phyloP scores from a whole-genome alignment of 2,113 vertebrate genomes.

The Pteropus alecto region DNA sequence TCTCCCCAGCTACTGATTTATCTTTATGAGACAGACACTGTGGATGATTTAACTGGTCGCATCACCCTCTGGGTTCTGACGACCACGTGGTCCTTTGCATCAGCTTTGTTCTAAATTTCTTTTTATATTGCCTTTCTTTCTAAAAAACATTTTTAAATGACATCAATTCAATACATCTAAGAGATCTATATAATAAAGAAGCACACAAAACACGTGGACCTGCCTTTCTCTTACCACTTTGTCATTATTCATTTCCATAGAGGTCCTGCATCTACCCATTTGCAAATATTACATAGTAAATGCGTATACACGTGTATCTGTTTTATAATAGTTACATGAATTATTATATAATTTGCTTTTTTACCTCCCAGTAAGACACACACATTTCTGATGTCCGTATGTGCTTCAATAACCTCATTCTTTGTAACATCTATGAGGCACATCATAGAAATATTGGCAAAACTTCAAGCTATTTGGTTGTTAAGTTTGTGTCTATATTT shows the following conservation, averaged over 20 bases:
- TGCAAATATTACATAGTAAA: background rate
- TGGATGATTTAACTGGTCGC: rapidly evolving
- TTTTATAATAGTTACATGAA: background rate
- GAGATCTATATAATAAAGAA: background rate
- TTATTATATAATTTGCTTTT: background rate
- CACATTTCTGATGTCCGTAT: background rate
- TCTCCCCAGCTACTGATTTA: background rate
- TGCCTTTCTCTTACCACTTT: rapidly evolving
- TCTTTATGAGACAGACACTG: background rate
- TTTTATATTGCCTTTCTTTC: background rate
- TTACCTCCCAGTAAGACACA: background rate
- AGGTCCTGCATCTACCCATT: too few species aligned
- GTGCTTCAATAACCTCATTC: background rate
- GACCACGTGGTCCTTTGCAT: rapidly evolving
- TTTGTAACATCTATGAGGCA: background rate
- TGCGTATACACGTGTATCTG: background rate
- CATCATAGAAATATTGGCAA: background rate
- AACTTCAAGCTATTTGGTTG: background rate
- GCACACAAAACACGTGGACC: rapidly evolving
- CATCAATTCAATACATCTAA: background rate
- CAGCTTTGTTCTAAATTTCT: background rate
- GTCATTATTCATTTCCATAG: background rate
- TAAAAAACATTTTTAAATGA: background rate
- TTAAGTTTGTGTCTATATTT: background rate
- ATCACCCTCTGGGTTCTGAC: background rate